These are phyloP conservation scores for Athene noctua DNA, from an alignment of 2,113 vertebrate species.

Conservation along the genomic window DNA sequence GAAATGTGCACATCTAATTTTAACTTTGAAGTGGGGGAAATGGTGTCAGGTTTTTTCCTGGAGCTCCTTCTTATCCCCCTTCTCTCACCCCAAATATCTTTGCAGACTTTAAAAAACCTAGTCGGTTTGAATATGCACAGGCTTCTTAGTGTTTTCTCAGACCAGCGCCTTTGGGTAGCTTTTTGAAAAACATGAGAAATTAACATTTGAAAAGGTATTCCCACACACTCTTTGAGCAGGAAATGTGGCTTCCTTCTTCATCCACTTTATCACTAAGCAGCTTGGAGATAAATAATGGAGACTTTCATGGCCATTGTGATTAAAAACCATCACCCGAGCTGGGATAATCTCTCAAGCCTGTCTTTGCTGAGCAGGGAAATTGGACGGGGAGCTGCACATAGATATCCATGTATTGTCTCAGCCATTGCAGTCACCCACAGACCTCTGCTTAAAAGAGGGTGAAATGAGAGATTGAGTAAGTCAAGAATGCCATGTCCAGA, in stretches of 20 bases:
- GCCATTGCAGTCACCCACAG: background rate
- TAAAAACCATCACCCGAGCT: background rate
- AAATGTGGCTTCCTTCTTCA: constrained; percentile 60
- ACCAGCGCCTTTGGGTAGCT: constrained; percentile 49
- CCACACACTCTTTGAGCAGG: constrained; percentile 54
- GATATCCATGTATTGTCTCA: background rate
- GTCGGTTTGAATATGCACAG: background rate
- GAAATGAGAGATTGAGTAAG: background rate
- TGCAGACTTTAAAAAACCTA: background rate
- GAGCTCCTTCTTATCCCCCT: background rate
- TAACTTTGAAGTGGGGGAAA: constrained; percentile 43
- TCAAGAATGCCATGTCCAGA: background rate
- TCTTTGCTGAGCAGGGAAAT: background rate
- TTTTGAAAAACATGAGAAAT: constrained; percentile 64
- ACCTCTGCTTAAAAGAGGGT: background rate
- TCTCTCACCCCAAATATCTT: background rate
- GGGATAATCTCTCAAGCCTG: constrained; percentile 1
- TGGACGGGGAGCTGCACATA: background rate
- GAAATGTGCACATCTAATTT: background rate
- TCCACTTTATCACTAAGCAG: constrained; percentile 46
- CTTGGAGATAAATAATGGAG: constrained; percentile 42
- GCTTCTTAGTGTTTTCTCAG: background rate
- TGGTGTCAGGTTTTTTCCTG: background rate
- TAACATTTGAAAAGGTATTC: constrained; percentile 70
- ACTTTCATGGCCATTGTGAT: constrained; percentile 24